These are phyloP conservation scores for Pocota personata DNA, from an alignment of 2,888 invertebrate species.

Conservation along the genomic window DNA sequence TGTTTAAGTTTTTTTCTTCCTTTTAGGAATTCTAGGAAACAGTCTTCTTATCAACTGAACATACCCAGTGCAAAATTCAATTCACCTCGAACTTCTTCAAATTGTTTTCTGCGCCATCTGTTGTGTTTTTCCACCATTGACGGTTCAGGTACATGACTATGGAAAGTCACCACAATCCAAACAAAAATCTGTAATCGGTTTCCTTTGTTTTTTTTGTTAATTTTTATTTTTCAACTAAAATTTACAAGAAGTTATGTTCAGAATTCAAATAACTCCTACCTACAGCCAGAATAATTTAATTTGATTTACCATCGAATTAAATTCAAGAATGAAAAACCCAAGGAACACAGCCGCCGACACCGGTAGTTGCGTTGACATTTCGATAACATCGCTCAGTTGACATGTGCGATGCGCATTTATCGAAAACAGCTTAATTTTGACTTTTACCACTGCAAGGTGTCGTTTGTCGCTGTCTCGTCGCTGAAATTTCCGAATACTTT, in stretches of 20 bases:
- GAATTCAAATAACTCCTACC: too few species aligned
- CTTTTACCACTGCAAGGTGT: slow-evolving; percentile 68
- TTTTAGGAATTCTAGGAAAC: background rate
- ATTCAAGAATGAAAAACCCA: background rate
- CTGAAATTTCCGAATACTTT: slow-evolving; percentile 24
- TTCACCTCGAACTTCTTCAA: background rate
- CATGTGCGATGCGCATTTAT: slow-evolving; percentile 65
- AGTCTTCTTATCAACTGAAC: background rate
- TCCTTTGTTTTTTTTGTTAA: background rate
- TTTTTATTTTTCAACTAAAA: background rate
- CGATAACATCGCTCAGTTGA: slow-evolving; percentile 50
- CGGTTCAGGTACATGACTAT: background rate
- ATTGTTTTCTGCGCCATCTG: background rate
- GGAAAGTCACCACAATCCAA: background rate
- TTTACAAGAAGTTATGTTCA: background rate
- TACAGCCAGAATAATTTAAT: too few species aligned
- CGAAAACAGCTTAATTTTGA: slow-evolving; percentile 60
- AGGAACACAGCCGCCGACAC: slow-evolving; percentile 1
- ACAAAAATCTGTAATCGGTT: background rate
- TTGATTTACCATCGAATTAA: too few species aligned
- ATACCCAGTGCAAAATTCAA: background rate
- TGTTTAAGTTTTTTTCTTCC: too few species aligned
- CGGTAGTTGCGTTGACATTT: slow-evolving; percentile 24
- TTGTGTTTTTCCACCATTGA: background rate
- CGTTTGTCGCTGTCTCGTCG: slow-evolving; percentile 69